Conservation (phyloP, 2,888 invertebrate species). For the Acutogordius australiensis region DNA sequence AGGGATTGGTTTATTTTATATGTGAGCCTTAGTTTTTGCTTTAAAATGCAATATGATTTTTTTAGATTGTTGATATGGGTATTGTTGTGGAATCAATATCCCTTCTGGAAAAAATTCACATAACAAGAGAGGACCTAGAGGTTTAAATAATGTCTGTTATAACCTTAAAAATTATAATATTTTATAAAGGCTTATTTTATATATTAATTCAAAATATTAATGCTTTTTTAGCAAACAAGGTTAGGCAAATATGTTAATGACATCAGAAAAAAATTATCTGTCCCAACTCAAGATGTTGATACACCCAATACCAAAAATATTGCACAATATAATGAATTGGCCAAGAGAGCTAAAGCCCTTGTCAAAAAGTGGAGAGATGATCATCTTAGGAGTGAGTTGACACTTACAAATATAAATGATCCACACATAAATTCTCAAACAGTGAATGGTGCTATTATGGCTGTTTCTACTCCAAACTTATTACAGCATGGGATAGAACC, state of each 20-base stretch:
- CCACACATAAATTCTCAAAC: neutral
- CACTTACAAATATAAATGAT: no score
- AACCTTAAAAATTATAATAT: neutral
- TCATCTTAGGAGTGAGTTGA: no score
- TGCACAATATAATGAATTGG: neutral
- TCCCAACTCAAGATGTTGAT: neutral
- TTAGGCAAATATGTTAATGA: conserved; percentile 10
- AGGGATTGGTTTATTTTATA: no score
- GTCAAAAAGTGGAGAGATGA: conserved; percentile 4
- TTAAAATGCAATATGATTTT: no score
- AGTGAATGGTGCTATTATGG: neutral
- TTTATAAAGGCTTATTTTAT: neutral
- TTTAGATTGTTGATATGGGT: neutral
- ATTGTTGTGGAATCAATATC: conserved; percentile 9
- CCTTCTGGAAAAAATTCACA: neutral
- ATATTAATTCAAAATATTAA: neutral
- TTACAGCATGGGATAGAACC: neutral
- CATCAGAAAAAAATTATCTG: neutral
- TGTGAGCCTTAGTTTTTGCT: no score
- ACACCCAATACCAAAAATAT: neutral
- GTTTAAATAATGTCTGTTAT: neutral
- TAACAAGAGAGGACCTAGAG: neutral
- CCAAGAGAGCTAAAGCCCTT: conserved; percentile 6
- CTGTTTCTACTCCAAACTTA: no score
- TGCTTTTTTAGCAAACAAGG: conserved; percentile 9